These are phyloP conservation scores for Microcaecilia unicolor DNA, from an alignment of 2,797 vertebrate genomes.

Conservation along the genomic window DNA sequence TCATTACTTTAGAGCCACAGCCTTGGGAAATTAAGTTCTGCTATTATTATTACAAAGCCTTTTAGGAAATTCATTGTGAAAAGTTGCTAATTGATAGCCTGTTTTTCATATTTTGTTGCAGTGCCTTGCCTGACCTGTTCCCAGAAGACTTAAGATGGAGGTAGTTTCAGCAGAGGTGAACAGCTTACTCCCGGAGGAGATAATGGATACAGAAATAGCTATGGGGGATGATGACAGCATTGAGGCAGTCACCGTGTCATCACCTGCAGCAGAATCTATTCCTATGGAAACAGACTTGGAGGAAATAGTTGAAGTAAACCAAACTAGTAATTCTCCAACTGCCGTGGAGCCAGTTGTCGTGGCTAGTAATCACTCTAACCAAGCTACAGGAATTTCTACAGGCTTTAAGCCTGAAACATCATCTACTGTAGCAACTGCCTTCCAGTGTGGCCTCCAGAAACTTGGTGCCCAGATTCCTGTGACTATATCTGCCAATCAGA, in stretches of 20 bases:
- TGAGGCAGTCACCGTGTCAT: constrained; percentile 61
- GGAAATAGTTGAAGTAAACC: constrained; percentile 63
- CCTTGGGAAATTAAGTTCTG: too few relatives aligned
- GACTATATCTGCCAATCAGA: constrained; percentile 81
- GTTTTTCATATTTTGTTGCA: constrained; percentile 31
- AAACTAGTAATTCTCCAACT: constrained; percentile 37
- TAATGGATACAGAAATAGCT: constrained; percentile 87
- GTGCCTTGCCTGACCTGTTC: constrained; percentile 36
- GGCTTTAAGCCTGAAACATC: constrained; percentile 47
- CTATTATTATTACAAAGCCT: too few relatives aligned
- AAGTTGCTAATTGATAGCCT: too few relatives aligned
- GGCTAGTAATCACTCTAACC: constrained; percentile 52
- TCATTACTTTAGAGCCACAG: too few relatives aligned
- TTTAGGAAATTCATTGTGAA: too few relatives aligned
- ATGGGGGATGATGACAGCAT: constrained; percentile 74
- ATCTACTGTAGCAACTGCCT: constrained; percentile 31
- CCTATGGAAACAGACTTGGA: constrained; percentile 94
- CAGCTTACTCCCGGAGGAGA: constrained; percentile 95
- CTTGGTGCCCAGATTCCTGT: constrained; percentile 67
- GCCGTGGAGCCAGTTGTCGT: constrained; percentile 33
- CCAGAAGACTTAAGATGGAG: constrained; percentile 66
- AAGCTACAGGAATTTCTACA: constrained; percentile 34
- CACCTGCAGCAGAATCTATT: constrained; percentile 51
- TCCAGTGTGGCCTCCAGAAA: constrained; percentile 69
- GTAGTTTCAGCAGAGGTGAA: constrained; percentile 94